Evolutionary conservation across 2,888 invertebrate genomes (phyloP).

Genomic region (Trichogramma evanescens): DNA sequence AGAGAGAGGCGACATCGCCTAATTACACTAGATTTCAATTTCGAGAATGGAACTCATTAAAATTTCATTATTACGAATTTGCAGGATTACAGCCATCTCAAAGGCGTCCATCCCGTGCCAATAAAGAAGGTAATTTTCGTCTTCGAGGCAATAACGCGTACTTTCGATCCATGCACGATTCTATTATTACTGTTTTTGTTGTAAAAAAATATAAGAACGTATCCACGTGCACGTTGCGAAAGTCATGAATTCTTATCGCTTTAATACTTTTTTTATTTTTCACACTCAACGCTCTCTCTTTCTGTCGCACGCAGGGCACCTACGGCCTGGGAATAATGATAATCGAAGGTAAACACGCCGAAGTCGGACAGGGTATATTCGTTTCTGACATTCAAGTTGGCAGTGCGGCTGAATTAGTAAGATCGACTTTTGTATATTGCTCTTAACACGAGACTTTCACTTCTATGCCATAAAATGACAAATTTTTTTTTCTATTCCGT

Average conservation of each 20-base stretch:
- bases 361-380: slow-evolving; percentile 87
- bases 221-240: background rate
- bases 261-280: background rate
- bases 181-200: background rate
- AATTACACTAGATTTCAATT: background rate
- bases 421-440: background rate
- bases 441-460: background rate
- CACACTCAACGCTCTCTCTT: background rate
- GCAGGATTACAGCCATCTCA: slow-evolving; percentile 50
- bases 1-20: slow-evolving; percentile 34
- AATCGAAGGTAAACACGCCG: slow-evolving; percentile 87
- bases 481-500: background rate
- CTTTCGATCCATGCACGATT: background rate
- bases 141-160: background rate
- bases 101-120: slow-evolving; percentile 71
- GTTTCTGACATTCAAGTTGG: slow-evolving; percentile 88
- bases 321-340: slow-evolving; percentile 89
- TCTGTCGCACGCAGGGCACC: slow-evolving; percentile 53
- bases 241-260: slow-evolving; percentile 5
- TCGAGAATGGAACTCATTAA: slow-evolving; percentile 3
- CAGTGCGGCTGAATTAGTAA: slow-evolving; percentile 78
- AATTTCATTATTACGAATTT: background rate
- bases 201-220: background rate
- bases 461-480: background rate
- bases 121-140: slow-evolving; percentile 68